A percentile compares a stretch with the other conserved stretches of the same genome.
Conservation (phyloP, 1,140 invertebrate genomes). For the Zophobas morio region DNA sequence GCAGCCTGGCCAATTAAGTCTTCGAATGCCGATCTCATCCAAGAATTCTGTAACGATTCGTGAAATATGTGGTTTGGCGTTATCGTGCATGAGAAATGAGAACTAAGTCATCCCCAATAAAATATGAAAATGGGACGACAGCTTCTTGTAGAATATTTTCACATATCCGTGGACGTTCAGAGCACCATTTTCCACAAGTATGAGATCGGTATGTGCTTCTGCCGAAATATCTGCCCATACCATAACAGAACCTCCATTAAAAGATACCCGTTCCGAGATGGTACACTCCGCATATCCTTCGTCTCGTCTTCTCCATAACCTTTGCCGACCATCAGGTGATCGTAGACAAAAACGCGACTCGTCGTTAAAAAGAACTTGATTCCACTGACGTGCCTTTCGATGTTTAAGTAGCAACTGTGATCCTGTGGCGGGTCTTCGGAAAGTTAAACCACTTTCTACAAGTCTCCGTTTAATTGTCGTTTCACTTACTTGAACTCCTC, state of each 20-base stretch:
- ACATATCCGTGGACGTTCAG: background rate
- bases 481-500: background rate
- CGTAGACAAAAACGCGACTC: background rate
- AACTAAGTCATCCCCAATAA: slow-evolving; percentile 19
- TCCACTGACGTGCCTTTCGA: background rate
- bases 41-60: slow-evolving; percentile 30
- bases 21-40: slow-evolving; percentile 36
- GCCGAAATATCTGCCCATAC: background rate
- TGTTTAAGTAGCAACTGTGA: background rate
- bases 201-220: background rate
- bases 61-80: slow-evolving; percentile 43
- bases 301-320: background rate
- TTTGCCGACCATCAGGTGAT: background rate
- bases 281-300: background rate
- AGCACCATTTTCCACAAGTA: background rate
- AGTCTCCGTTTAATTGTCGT: background rate
- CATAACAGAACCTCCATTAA: background rate
- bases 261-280: background rate
- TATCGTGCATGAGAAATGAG: slow-evolving; percentile 35
- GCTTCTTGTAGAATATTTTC: background rate
- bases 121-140: slow-evolving; percentile 27
- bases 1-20: slow-evolving; percentile 11
- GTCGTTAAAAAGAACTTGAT: background rate
- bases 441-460: background rate
- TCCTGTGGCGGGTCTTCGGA: background rate